phyloP scores from a whole-genome alignment of 1,140 invertebrate genomes.

The Fopius arisanus region DNA sequence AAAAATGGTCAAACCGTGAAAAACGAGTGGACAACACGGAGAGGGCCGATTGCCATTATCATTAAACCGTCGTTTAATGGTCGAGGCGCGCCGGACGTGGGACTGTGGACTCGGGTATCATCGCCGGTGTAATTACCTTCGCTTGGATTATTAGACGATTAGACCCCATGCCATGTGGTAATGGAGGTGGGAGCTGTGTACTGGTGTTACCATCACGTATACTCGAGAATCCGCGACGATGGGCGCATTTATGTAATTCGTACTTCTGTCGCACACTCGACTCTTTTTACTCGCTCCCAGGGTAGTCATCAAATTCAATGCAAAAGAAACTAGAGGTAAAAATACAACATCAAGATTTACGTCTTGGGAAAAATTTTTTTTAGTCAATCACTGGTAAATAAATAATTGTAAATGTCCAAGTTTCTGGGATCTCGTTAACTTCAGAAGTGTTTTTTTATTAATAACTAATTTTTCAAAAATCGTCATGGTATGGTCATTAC shows the following conservation, averaged over 20 bases:
- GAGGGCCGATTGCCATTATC: conserved; percentile 48
- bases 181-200: conserved; percentile 42
- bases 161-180: conserved; percentile 39
- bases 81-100: conserved; percentile 51
- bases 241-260: conserved; percentile 37
- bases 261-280: neutral
- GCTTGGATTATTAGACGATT: conserved; percentile 48
- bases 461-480: too few species aligned
- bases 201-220: conserved; percentile 24
- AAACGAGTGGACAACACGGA: conserved; percentile 31
- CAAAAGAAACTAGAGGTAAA: neutral
- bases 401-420: too few species aligned
- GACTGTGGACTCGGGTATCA: conserved; percentile 41
- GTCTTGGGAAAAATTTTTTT: too few species aligned
- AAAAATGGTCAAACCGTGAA: conserved; percentile 36
- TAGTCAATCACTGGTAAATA: too few species aligned
- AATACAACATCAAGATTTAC: too few species aligned
- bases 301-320: conserved; percentile 2
- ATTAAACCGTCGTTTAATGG: conserved; percentile 56
- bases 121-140: conserved; percentile 44
- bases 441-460: too few species aligned
- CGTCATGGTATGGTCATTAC: too few species aligned
- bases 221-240: neutral
- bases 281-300: neutral
- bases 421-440: too few species aligned